A percentile compares a stretch with the other conserved stretches of the same genome.
Conservation (phyloP, 2,797 vertebrate species). For the Mormyrops attenuatus region DNA sequence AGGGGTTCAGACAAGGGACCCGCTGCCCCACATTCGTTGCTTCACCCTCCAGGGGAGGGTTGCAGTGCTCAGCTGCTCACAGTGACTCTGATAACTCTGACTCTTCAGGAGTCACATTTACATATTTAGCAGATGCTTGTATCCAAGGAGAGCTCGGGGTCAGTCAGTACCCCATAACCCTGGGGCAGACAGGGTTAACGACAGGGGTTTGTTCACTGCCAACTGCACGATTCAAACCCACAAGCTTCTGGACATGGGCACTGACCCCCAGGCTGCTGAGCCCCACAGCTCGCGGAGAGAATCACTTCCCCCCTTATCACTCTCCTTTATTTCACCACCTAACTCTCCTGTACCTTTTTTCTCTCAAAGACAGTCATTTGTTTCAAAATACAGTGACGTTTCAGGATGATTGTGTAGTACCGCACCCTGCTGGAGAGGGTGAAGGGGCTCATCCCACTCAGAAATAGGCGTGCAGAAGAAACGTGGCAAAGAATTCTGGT, state of each 20-base stretch:
- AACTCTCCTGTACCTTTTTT: not conserved
- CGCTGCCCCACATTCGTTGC: not conserved
- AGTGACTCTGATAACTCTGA: not conserved
- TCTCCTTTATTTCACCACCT: not conserved
- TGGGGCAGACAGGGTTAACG: not conserved
- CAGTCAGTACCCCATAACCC: not conserved
- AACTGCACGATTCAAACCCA: not conserved
- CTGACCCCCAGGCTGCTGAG: not conserved
- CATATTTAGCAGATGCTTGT: not conserved
- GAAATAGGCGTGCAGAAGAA: not conserved
- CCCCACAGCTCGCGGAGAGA: not conserved
- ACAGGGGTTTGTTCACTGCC: not conserved
- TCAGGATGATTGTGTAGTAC: not conserved
- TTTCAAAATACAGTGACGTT: not conserved
- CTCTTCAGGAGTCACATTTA: not conserved
- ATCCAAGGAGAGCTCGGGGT: not conserved
- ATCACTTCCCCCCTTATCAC: not conserved
- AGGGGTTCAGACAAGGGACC: conserved; percentile 4
- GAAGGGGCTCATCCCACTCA: not conserved
- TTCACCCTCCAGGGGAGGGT: not conserved
- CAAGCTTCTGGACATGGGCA: not conserved
- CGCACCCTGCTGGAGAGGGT: not conserved
- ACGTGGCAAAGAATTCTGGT: not conserved
- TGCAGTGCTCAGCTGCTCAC: not conserved
- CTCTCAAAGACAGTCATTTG: not conserved